Evolutionary conservation across 2,888 invertebrate genomes (phyloP), one percentile per base, ranked within the genome.

Genomic region (Lepas anatifera): DNA sequence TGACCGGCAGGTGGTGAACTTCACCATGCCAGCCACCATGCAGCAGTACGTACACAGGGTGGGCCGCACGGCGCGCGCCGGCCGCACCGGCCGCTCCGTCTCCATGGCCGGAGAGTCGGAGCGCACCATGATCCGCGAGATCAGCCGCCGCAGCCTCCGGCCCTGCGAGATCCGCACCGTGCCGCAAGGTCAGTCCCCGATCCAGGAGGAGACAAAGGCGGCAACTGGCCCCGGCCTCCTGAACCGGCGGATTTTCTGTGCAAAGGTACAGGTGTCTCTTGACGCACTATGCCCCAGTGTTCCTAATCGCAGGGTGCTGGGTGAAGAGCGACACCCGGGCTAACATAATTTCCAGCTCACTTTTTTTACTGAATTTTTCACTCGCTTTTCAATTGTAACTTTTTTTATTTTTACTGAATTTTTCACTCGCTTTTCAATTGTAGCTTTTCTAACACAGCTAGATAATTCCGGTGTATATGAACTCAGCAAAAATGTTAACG

Each of bases 21-120:
- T 95, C 81, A 89, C 93, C 0, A 88, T 98, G 88, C 98, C 98
- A 0, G 89, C 91, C 63, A 92, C 94, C 0, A 80, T 96, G 29
- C 94, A 97, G 77, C 96, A 97, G 80, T 99, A 99, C 77, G 95
- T 99, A 76, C 99, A 99, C 81, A 85, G 88, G 80, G 94, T 98
- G 13, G 98, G 98, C 48, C 84, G 98, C 76, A 99, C 98, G 2
- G 98, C 98, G 0, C 85, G 98, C 77, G 98, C 98, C 13, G 97
- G 97, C 0, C 86, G 90, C 69, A 89, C 89, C 22, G 98, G 98
- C 35, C 72, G 81, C 71, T 94, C 98, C 0, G 93, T 99, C 10
- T 95, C 96, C 0, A 82, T 99, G 68, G 95, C 95, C 68, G 96
- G 96, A 0, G 98, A 99, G 80, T 86, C 86, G 71, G 98, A 99